Evolutionary conservation across 1,140 invertebrate genomes (phyloP).

Genomic region (Drosophila pseudoobscura): DNA sequence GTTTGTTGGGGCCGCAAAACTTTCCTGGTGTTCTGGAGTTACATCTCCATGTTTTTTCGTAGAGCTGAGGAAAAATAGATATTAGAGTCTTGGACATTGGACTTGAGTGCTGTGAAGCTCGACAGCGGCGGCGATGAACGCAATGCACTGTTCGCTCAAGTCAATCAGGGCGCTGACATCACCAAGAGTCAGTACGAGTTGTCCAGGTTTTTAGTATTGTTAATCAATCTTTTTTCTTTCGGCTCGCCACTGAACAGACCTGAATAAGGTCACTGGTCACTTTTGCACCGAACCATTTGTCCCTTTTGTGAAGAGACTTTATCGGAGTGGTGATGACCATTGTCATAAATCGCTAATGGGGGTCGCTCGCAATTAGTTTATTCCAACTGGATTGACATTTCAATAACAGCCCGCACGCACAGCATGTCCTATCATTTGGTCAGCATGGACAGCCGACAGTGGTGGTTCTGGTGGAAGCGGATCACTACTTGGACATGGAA

Average conservation of each 20-base stretch:
- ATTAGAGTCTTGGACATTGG: conserved; percentile 81
- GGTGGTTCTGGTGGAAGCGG: conserved; percentile 9
- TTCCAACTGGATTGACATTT: conserved; percentile 4
- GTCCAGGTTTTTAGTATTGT: too few species aligned
- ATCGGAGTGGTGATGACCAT: conserved; percentile 60
- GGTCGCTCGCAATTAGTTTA: neutral
- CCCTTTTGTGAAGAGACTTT: conserved; percentile 29
- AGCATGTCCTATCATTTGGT: conserved; percentile 9
- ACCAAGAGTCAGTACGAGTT: conserved; percentile 89
- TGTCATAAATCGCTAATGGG: conserved; percentile 69
- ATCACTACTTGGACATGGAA: conserved; percentile 3
- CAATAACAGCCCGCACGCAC: conserved; percentile 23
- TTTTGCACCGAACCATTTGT: too few species aligned
- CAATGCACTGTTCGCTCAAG: conserved; percentile 95
- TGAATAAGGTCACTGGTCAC: conserved; percentile 95
- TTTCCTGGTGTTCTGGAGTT: too few species aligned
- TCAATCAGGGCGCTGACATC: conserved; percentile 96
- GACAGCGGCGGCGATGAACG: conserved; percentile 87
- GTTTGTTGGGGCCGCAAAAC: too few species aligned
- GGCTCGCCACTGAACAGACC: conserved; percentile 84
- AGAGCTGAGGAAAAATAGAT: too few species aligned
- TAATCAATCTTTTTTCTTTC: conserved; percentile 36
- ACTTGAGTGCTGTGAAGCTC: conserved; percentile 85
- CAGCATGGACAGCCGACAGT: conserved; percentile 14
- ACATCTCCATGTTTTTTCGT: too few species aligned